Conservation (phyloP, 1,140 invertebrate species). For the Melitaea cinxia region DNA sequence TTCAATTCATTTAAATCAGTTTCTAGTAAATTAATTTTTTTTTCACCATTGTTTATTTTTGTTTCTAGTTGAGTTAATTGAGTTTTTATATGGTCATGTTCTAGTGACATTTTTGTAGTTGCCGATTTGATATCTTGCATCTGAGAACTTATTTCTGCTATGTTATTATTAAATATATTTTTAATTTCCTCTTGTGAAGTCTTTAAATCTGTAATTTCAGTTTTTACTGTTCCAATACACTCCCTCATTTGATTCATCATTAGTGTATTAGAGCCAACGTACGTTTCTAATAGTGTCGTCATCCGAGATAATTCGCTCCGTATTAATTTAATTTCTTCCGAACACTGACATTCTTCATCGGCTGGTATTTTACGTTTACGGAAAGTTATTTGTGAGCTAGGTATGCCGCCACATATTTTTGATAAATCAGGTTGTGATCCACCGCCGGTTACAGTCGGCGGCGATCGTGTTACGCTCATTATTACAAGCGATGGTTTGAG, state of each 20-base stretch:
- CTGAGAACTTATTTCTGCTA: constrained; percentile 1
- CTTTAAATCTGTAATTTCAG: constrained; percentile 3
- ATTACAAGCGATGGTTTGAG: neutral
- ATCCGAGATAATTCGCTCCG: neutral
- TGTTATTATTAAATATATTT: constrained; percentile 3
- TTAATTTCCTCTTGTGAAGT: constrained; percentile 6
- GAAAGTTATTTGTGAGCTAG: constrained; percentile 16
- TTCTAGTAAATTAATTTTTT: constrained; percentile 17
- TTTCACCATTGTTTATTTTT: constrained; percentile 2
- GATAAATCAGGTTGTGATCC: constrained; percentile 33
- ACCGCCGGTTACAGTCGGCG: constrained; percentile 5
- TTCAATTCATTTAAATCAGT: constrained; percentile 19
- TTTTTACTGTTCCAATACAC: constrained; percentile 5
- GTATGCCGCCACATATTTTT: constrained; percentile 5
- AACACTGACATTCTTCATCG: constrained; percentile 10
- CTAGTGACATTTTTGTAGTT: constrained; percentile 15
- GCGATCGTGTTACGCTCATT: constrained; percentile 14
- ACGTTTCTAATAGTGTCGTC: neutral
- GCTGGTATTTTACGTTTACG: constrained; percentile 12
- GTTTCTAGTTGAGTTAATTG: constrained; percentile 9
- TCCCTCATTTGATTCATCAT: constrained; percentile 16
- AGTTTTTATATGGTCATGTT: constrained; percentile 11
- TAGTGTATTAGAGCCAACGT: neutral
- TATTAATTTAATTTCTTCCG: constrained; percentile 18
- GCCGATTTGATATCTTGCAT: neutral